Evolutionary conservation across 2,113 vertebrate species (phyloP).

Genomic region (Struthio camelus): DNA sequence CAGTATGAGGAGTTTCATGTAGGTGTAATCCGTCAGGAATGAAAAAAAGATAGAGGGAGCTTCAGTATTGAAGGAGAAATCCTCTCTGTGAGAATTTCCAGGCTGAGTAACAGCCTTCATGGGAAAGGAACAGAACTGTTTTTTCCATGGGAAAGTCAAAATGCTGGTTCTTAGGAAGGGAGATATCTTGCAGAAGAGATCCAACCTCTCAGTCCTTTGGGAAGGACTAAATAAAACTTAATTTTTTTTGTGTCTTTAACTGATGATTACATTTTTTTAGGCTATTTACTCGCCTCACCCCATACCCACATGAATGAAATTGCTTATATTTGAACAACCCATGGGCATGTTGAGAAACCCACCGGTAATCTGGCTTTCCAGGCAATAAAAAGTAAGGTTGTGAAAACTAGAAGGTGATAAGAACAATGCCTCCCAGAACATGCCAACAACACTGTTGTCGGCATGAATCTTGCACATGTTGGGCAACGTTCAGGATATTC

Average conservation of each 20-base stretch:
- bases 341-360: not conserved
- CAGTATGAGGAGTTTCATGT: not conserved
- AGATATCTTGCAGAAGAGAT: not conserved
- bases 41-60: not conserved
- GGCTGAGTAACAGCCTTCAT: not conserved
- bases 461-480: not conserved
- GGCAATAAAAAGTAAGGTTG: not conserved
- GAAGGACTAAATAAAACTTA: not conserved
- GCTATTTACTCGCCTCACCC: not conserved
- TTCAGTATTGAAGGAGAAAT: not conserved
- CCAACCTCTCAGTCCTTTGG: not conserved
- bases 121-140: not conserved
- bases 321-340: not conserved
- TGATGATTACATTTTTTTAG: not conserved
- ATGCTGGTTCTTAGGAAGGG: not conserved
- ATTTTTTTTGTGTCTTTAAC: not conserved
- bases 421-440: rapidly evolving
- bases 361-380: not conserved
- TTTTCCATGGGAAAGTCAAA: not conserved
- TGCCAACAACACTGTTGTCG: not conserved
- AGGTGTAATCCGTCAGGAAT: not conserved
- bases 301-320: rapidly evolving
- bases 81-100: not conserved
- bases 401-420: not conserved
- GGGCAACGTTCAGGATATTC: not conserved